Conservation (phyloP, 2,113 vertebrate genomes). For the Vanacampus margaritifer region DNA sequence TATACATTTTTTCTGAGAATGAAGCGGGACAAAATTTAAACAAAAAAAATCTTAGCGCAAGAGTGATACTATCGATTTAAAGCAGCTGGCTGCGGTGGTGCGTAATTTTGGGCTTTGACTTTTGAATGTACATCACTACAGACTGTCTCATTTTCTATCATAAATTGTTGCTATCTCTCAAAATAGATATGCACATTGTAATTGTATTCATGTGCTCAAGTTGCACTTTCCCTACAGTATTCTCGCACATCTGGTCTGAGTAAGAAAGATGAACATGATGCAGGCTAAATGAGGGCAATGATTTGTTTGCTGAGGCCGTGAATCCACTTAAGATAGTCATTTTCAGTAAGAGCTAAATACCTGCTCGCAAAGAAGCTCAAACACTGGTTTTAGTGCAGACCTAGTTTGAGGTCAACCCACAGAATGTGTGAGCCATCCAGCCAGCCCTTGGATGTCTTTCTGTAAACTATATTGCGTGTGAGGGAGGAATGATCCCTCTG, state of each 20-base stretch:
- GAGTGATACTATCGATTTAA: neutral
- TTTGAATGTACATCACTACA: neutral
- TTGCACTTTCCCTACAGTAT: neutral
- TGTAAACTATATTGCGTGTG: constrained; percentile 45
- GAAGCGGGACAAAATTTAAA: neutral
- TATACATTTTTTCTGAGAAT: neutral
- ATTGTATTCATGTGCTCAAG: constrained; percentile 3
- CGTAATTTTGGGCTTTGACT: neutral
- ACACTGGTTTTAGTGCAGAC: constrained; percentile 34
- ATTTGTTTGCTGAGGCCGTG: constrained; percentile 1
- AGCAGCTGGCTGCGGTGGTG: neutral
- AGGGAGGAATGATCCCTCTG: constrained; percentile 38
- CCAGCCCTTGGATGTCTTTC: constrained; percentile 42
- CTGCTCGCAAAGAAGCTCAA: constrained; percentile 27
- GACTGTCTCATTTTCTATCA: constrained; percentile 20
- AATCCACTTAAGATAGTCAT: constrained; percentile 24
- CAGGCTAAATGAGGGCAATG: neutral
- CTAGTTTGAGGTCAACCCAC: constrained; percentile 44
- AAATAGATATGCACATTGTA: constrained; percentile 10
- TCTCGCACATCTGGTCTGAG: constrained; percentile 3
- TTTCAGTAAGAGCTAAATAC: constrained; percentile 41
- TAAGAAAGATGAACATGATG: neutral
- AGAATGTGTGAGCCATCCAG: constrained; percentile 25
- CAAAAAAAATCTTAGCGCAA: neutral
- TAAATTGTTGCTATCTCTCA: neutral